These are phyloP conservation scores for Tenualosa ilisha DNA, from an alignment of 2,797 vertebrate genomes.

Conservation along the genomic window DNA sequence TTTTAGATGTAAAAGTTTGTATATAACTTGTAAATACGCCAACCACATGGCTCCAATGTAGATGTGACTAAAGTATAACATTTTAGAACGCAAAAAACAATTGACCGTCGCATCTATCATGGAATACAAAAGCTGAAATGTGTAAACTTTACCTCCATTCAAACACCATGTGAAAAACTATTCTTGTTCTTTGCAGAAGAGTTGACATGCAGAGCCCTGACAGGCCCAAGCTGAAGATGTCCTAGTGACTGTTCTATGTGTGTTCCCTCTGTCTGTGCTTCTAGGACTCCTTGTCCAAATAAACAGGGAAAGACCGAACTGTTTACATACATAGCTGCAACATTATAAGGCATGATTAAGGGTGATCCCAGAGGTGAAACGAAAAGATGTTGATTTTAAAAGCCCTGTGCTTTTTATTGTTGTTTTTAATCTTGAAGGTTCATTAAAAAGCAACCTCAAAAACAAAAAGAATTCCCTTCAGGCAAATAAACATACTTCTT, in stretches of 20 bases:
- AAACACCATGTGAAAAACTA: neutral
- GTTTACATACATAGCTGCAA: neutral
- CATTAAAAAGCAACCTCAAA: conserved; percentile 56
- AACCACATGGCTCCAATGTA: no score
- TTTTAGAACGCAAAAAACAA: neutral
- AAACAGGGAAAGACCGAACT: neutral
- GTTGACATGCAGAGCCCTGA: neutral
- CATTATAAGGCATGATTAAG: neutral
- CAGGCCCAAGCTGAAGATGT: neutral
- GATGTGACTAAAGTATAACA: neutral
- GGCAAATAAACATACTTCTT: conserved; percentile 53
- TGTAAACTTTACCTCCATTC: neutral
- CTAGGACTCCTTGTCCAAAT: neutral
- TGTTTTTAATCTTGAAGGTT: conserved; percentile 15
- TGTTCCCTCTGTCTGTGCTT: neutral
- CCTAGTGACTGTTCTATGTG: neutral
- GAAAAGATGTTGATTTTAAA: conserved; percentile 5
- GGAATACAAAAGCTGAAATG: neutral
- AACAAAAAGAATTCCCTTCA: conserved; percentile 54
- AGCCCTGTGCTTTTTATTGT: conserved; percentile 33
- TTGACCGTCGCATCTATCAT: neutral
- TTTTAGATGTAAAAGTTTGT: no score
- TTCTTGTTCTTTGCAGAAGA: neutral
- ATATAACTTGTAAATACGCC: no score
- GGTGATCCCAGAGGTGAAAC: neutral